A percentile compares a stretch with the other conserved stretches of the same genome.
Evolutionary conservation across 2,797 vertebrate genomes (phyloP).

Genomic region (Urosaurus nigricauda): DNA sequence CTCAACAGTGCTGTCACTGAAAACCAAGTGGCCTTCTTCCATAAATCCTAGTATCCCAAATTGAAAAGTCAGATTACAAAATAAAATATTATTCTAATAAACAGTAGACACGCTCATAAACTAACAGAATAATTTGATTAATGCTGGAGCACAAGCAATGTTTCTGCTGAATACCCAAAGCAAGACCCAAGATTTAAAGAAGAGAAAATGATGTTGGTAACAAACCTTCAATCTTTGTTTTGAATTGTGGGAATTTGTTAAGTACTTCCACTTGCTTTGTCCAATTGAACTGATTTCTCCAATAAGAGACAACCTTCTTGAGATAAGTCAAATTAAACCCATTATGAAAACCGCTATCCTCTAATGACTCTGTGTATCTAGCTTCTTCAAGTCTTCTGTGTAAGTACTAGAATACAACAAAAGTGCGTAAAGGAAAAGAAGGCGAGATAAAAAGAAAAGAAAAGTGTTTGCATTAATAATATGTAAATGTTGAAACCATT

Average conservation of each 20-base stretch:
- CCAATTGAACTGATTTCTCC: slow-evolving; percentile 83
- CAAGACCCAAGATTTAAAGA: slow-evolving; percentile 7
- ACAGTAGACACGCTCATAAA: slow-evolving; percentile 39
- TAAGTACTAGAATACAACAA: slow-evolving; percentile 73
- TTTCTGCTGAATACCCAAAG: slow-evolving; percentile 34
- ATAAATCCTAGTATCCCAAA: slow-evolving; percentile 26
- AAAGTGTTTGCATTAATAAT: neutral
- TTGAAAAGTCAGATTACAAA: slow-evolving; percentile 45
- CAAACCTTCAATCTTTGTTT: slow-evolving; percentile 85
- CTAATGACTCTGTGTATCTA: slow-evolving; percentile 75
- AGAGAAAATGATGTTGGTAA: neutral
- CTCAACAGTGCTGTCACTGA: neutral
- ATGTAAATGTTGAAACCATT: neutral
- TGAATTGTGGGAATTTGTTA: slow-evolving; percentile 83
- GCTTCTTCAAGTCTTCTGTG: slow-evolving; percentile 77
- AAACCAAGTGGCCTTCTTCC: no score
- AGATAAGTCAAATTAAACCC: slow-evolving; percentile 77
- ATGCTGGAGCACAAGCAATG: slow-evolving; percentile 29
- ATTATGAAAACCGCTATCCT: slow-evolving; percentile 79
- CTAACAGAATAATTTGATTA: slow-evolving; percentile 51
- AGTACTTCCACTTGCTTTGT: slow-evolving; percentile 81
- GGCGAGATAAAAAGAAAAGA: neutral
- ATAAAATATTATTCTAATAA: slow-evolving; percentile 31
- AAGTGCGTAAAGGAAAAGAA: neutral
- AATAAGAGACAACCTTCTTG: slow-evolving; percentile 79